Base-by-base conservation (phyloP, 2,113 vertebrate species). In the Rynchops niger region DNA sequence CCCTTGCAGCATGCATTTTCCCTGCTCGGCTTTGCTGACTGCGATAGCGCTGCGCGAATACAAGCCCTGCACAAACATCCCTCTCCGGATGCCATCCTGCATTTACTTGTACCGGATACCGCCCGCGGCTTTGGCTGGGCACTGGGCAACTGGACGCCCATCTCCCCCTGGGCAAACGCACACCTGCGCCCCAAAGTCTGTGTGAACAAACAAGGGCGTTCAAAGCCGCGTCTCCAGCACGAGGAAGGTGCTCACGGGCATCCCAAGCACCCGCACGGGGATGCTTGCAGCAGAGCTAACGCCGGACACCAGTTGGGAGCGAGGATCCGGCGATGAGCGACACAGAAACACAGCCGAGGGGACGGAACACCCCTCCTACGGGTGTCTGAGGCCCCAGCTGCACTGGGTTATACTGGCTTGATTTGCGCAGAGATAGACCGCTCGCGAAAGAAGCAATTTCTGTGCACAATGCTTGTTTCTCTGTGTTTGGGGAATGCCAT, bases 21-120 rank as follows among this genome's bases (percentile, higher is more conserved):
- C 42, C 8, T 7, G 6, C 61, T 85, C 2, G 0, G 20, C 38
- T 82, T 58, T 70, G 21, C 77, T 56, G 70, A 8, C 34, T 8
- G 53, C 2, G 6, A 12, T 6, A 53, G 36, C 23, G 14, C 10
- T 0, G 40, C 32, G 15, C 1, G 7, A 90, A 67, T 6, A 30
- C 23, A 40, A 92, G 22, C 47, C 63, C 52, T 40, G 34, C n/a
- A 14, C 53, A 22, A 43, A 21, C 29, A 22, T n/a, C 43, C 18
- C 67, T 53, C 32, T 45, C 42, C 16, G 29, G 20, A 16, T 32
- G 17, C 3, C 56, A 15, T 20, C 45, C 50, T 74, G 6, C 29
- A 3, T 23, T 43, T 36, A 7, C 30, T 69, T 8, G 4, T 14
- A 45, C 42, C 38, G 10, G 11, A 47, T 49, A 10, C 36, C 11